Conservation (phyloP, 2,113 vertebrate species). For the Oncorhynchus gorbuscha region DNA sequence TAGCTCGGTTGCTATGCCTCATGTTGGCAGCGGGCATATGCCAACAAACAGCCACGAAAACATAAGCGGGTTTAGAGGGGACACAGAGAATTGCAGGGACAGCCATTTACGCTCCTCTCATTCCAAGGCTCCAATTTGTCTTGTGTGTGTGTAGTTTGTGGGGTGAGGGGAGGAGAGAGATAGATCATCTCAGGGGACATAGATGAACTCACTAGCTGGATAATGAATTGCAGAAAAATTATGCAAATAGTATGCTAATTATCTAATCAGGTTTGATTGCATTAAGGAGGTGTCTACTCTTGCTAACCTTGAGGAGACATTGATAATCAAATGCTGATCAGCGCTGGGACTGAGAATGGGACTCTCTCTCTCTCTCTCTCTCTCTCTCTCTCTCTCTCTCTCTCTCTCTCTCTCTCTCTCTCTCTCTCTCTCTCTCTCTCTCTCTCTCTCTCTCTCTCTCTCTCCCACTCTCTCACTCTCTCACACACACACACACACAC, state of each 20-base stretch:
- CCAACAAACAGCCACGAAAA: slow-evolving; percentile 4
- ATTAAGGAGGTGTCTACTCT: slow-evolving; percentile 52
- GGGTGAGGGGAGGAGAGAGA: neutral
- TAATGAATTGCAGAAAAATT: slow-evolving; percentile 66
- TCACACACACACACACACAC: no score
- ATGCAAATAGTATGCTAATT: slow-evolving; percentile 69
- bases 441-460: slow-evolving; percentile 1
- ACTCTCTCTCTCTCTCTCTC: neutral
- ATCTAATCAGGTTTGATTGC: slow-evolving; percentile 71
- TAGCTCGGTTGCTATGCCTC: neutral
- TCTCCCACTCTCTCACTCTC: neutral
- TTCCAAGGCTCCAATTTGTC: neutral
- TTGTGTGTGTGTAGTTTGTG: neutral
- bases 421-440: slow-evolving; percentile 13
- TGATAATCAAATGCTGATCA: slow-evolving; percentile 66
- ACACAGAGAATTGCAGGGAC: neutral
- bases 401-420: neutral
- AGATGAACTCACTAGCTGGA: slow-evolving; percentile 55
- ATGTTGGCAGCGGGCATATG: slow-evolving; percentile 7
- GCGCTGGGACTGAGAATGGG: slow-evolving; percentile 18
- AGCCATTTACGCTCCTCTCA: no score
- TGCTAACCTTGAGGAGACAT: slow-evolving; percentile 64
- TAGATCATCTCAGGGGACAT: slow-evolving; percentile 18
- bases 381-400: slow-evolving; percentile 12
- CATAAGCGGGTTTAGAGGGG: neutral